These are phyloP conservation scores for Dermolepida albohirtum DNA, from an alignment of 2,888 invertebrate species.

Conservation along the genomic window DNA sequence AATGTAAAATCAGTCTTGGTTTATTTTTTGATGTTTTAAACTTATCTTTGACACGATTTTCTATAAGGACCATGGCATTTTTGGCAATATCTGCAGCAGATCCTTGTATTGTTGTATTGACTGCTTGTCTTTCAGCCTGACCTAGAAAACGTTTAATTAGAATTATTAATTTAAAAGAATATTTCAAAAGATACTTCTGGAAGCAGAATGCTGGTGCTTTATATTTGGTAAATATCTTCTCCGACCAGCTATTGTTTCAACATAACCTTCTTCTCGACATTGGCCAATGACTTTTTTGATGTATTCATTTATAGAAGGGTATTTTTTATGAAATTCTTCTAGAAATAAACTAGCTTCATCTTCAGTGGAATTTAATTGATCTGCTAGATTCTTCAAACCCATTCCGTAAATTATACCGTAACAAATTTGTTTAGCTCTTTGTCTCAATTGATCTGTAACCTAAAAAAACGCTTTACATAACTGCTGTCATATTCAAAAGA, in stretches of 20 bases:
- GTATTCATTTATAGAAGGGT: constrained; percentile 77
- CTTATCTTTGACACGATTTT: constrained; percentile 68
- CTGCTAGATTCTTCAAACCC: constrained; percentile 84
- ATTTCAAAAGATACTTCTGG: constrained; percentile 74
- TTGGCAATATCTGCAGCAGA: constrained; percentile 97
- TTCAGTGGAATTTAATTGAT: constrained; percentile 82
- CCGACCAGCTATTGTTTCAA: constrained; percentile 85
- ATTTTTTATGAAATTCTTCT: constrained; percentile 82
- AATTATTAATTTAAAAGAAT: constrained; percentile 22
- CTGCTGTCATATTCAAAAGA: constrained; percentile 8
- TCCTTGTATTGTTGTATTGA: constrained; percentile 96
- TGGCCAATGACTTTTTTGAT: constrained; percentile 67
- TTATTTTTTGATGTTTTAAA: constrained; percentile 62
- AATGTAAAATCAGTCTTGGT: constrained; percentile 84
- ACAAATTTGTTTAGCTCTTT: constrained; percentile 91
- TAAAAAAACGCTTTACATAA: constrained; percentile 53
- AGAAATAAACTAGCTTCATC: constrained; percentile 84
- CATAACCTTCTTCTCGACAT: constrained; percentile 79
- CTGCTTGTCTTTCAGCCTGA: constrained; percentile 94
- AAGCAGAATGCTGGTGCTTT: constrained; percentile 70
- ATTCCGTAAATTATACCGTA: constrained; percentile 99
- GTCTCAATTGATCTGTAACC: constrained; percentile 82
- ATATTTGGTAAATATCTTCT: constrained; percentile 83
- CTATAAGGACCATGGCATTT: constrained; percentile 85
- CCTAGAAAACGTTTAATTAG: constrained; percentile 63